These are phyloP conservation scores for Acipenser oxyrinchus DNA, from an alignment of 2,797 vertebrate genomes.

Conservation along the genomic window DNA sequence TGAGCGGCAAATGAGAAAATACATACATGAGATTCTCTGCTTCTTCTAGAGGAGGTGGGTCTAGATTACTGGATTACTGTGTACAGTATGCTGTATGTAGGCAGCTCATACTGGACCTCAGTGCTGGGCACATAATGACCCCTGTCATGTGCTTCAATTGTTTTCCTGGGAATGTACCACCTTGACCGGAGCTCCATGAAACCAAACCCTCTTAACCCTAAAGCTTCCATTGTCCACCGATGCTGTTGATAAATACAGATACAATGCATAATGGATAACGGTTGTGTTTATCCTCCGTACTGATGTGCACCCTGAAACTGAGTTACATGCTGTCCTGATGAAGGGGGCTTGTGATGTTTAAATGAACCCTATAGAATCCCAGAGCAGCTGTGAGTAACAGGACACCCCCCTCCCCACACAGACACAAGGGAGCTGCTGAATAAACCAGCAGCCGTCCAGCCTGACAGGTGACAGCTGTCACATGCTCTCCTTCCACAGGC, in stretches of 20 bases:
- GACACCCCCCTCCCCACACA: conserved; percentile 21
- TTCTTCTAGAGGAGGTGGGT: too few relatives aligned
- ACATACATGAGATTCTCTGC: too few relatives aligned
- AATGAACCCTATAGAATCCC: conserved; percentile 22
- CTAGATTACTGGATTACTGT: too few relatives aligned
- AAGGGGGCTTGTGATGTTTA: conserved; percentile 1
- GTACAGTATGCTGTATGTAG: too few relatives aligned
- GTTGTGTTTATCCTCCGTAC: neutral
- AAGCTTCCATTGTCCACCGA: neutral
- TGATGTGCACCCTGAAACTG: neutral
- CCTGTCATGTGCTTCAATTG: too few relatives aligned
- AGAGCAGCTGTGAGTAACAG: conserved; percentile 36
- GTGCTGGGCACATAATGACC: too few relatives aligned
- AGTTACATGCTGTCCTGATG: neutral
- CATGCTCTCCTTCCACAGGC: neutral
- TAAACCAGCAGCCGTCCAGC: neutral
- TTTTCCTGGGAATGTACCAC: too few relatives aligned
- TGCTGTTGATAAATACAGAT: neutral
- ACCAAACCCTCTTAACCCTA: neutral
- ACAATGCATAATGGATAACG: neutral
- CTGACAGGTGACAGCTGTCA: conserved; percentile 42
- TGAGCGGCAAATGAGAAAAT: too few relatives aligned
- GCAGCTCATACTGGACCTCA: too few relatives aligned
- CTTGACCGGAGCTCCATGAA: neutral
- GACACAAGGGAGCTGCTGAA: conserved; percentile 13